A percentile compares a stretch with the other conserved stretches of the same genome.
Evolutionary conservation across 2,888 invertebrate genomes (phyloP).

Genomic region (Trachelus troglodyta): DNA sequence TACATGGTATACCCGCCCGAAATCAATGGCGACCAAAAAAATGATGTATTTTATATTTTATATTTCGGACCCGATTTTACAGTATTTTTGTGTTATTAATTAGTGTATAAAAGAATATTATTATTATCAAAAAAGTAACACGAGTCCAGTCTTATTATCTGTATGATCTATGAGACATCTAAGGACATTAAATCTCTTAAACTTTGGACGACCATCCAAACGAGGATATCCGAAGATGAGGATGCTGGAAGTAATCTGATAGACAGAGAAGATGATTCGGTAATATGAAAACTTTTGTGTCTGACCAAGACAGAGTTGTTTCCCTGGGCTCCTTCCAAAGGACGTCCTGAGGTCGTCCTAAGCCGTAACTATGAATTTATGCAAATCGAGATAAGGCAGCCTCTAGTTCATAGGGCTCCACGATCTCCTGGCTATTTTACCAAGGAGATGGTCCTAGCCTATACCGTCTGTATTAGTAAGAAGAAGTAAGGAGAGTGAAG

Average conservation of each 20-base stretch:
- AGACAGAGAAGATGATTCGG: no score
- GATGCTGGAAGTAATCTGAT: background rate
- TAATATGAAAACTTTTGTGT: background rate
- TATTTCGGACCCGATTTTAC: background rate
- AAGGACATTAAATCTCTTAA: background rate
- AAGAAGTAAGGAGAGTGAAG: background rate
- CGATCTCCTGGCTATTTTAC: background rate
- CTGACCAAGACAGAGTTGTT: background rate
- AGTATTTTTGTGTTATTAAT: background rate
- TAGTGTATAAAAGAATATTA: background rate
- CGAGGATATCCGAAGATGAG: background rate
- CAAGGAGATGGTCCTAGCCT: background rate
- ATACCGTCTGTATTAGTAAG: background rate
- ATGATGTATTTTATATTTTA: background rate
- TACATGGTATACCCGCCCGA: background rate
- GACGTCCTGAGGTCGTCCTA: constrained; percentile 50
- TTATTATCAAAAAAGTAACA: no score
- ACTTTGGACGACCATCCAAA: no score
- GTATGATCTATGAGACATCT: background rate
- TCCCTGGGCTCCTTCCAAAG: constrained; percentile 32
- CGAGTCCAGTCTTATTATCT: background rate
- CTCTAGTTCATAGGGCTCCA: background rate
- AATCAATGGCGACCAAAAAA: background rate
- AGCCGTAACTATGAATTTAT: constrained; percentile 64
- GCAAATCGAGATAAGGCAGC: constrained; percentile 64